phyloP scores from a whole-genome alignment of 2,888 invertebrate species.

The Drosophila planitibia region DNA sequence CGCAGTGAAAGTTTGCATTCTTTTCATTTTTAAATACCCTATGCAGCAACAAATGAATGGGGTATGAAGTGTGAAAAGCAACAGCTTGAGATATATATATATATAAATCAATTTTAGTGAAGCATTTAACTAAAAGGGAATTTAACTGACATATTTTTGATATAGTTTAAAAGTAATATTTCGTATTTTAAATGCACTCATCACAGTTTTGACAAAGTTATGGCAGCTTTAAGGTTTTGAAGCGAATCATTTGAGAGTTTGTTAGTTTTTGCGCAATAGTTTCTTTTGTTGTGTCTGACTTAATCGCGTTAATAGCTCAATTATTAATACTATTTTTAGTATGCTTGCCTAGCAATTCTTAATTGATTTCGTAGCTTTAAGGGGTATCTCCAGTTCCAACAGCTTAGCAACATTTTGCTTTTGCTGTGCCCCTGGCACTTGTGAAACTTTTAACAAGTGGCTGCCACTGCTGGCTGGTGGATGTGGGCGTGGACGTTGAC shows the following conservation, averaged over 20 bases:
- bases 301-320: not conserved
- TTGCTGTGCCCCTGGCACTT: slow-evolving; percentile 18
- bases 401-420: not conserved
- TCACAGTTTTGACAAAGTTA: not conserved
- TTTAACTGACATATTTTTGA: not conserved
- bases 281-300: not conserved
- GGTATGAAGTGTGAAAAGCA: not conserved
- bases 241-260: not conserved
- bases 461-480: slow-evolving; percentile 19
- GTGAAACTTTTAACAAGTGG: slow-evolving; percentile 48
- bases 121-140: not conserved
- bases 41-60: no score
- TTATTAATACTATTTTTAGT: not conserved
- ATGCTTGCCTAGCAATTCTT: not conserved
- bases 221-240: not conserved
- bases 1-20: slow-evolving; percentile 72
- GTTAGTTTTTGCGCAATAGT: not conserved
- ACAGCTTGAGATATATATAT: not conserved
- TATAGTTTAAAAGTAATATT: not conserved
- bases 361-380: not conserved
- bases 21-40: slow-evolving; percentile 30
- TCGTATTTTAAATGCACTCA: not conserved
- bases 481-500: not conserved
- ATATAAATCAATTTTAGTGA: not conserved
- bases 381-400: slow-evolving; percentile 8